Conservation (phyloP, 2,888 invertebrate genomes). For the Epirrita christyi region DNA sequence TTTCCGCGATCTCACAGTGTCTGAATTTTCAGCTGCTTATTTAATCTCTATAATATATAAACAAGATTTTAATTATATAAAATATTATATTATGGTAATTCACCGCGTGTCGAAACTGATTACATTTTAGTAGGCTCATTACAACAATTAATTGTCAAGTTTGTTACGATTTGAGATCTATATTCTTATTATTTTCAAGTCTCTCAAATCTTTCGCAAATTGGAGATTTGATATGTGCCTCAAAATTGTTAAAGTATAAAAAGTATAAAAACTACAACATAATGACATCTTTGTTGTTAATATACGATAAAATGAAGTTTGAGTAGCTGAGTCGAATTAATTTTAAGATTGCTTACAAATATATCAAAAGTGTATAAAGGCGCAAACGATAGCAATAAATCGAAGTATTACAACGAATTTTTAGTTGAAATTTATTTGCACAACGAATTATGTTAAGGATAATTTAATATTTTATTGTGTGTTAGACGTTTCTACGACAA, state of each 20-base stretch:
- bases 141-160: conserved; percentile 30
- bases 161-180: conserved; percentile 35
- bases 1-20: conserved; percentile 9
- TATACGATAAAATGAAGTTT: conserved; percentile 11
- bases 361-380: conserved; percentile 35
- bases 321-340: conserved; percentile 35
- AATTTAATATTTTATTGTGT: conserved; percentile 22
- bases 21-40: conserved; percentile 38
- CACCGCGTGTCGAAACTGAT: conserved; percentile 45
- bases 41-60: conserved; percentile 34
- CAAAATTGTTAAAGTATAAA: conserved; percentile 20
- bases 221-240: conserved; percentile 32
- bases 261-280: conserved; percentile 13
- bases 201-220: conserved; percentile 24
- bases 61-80: conserved; percentile 34
- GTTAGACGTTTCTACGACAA: conserved; percentile 18
- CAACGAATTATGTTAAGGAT: conserved; percentile 50
- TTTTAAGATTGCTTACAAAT: conserved; percentile 47
- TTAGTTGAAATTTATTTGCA: conserved; percentile 58
- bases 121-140: conserved; percentile 42
- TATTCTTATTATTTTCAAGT: conserved; percentile 27
- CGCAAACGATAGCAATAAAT: conserved; percentile 66
- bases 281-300: conserved; percentile 13
- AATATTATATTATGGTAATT: conserved; percentile 40
- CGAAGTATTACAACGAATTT: conserved; percentile 69